These are phyloP conservation scores for Heptranchias perlo DNA, from an alignment of 2,113 vertebrate genomes.

Conservation along the genomic window DNA sequence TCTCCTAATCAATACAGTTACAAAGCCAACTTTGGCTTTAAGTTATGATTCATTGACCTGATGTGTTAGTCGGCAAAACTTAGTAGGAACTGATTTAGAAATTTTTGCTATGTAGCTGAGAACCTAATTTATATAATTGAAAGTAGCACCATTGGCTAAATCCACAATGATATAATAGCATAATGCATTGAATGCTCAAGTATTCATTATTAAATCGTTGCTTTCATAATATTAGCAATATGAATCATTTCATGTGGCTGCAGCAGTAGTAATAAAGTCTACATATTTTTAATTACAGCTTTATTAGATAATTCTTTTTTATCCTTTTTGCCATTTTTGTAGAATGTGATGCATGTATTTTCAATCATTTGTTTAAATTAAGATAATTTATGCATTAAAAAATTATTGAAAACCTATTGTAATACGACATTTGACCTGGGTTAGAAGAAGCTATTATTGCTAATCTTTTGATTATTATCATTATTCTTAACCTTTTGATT, in stretches of 20 bases:
- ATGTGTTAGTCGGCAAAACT: background rate
- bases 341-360: background rate
- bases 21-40: background rate
- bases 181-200: background rate
- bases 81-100: background rate
- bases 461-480: constrained; percentile 15
- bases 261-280: background rate
- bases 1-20: background rate
- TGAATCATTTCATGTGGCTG: background rate
- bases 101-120: background rate
- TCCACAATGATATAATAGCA: background rate
- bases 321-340: background rate
- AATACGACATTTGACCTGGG: background rate
- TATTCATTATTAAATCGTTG: background rate
- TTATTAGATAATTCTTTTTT: background rate
- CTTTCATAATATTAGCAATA: background rate
- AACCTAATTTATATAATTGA: constrained; percentile 20
- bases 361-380: background rate
- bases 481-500: background rate
- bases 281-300: constrained; percentile 1
- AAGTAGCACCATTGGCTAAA: background rate
- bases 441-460: background rate
- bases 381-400: background rate
- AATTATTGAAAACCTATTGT: background rate
- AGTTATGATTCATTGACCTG: background rate